Conservation (phyloP, 2,797 vertebrate genomes). For the Moxostoma hubbsi region DNA sequence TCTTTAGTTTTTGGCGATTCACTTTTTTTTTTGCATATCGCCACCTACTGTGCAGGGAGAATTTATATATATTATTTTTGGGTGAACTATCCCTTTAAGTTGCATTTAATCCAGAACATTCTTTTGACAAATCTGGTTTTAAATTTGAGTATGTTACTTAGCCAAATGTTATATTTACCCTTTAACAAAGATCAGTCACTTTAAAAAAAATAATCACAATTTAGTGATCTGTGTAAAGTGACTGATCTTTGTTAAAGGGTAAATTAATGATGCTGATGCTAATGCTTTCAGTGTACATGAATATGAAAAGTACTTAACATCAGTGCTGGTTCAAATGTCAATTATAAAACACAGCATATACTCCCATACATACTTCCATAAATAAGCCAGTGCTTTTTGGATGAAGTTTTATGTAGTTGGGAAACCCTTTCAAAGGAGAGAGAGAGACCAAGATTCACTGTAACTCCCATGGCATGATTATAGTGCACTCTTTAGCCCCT, state of each 20-base stretch:
- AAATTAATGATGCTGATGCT: too few species aligned
- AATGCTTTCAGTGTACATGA: too few species aligned
- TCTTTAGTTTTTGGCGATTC: too few species aligned
- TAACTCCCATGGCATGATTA: not conserved
- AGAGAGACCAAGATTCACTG: conserved; percentile 31
- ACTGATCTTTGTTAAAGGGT: too few species aligned
- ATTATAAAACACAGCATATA: not conserved
- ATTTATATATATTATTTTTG: too few species aligned
- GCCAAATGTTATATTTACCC: not conserved
- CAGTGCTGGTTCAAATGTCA: not conserved
- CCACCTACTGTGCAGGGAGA: too few species aligned
- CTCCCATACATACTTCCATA: not conserved
- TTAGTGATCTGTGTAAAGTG: conserved; percentile 8
- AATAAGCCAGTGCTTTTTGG: conserved; percentile 18
- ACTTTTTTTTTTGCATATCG: too few species aligned
- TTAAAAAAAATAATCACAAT: conserved; percentile 15
- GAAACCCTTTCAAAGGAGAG: conserved; percentile 24
- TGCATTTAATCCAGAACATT: too few species aligned
- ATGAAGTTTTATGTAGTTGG: conserved; percentile 6
- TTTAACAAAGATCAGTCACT: conserved; percentile 6
- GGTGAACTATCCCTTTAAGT: too few species aligned
- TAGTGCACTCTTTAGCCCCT: conserved; percentile 7
- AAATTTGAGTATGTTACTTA: not conserved
- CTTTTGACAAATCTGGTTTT: not conserved
- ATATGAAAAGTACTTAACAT: conserved; percentile 39